Evolutionary conservation across 2,113 vertebrate species (phyloP).

Genomic region (Lophotis ruficrista): DNA sequence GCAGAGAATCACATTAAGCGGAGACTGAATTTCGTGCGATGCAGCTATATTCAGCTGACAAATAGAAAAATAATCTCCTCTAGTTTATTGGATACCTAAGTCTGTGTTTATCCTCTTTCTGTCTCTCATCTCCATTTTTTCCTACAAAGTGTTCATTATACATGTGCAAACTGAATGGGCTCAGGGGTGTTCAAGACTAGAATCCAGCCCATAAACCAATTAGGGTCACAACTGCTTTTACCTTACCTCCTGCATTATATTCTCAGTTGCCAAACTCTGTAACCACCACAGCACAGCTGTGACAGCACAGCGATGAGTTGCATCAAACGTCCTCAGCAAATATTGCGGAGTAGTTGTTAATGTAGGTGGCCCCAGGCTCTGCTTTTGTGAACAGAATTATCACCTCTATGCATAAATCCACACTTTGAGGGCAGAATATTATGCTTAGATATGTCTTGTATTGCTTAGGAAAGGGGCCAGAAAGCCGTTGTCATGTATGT

Average conservation of each 20-base stretch:
- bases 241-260: background rate
- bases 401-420: background rate
- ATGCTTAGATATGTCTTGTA: background rate
- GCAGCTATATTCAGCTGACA: background rate
- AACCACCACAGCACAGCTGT: background rate
- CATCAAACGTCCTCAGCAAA: background rate
- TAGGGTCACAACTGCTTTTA: background rate
- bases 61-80: background rate
- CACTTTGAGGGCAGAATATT: background rate
- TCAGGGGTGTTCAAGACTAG: background rate
- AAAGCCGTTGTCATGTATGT: rapidly evolving
- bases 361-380: background rate
- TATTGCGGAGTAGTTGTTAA: background rate
- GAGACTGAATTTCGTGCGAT: background rate
- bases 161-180: background rate
- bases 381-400: background rate
- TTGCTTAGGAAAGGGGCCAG: background rate
- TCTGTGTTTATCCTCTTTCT: background rate
- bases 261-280: background rate
- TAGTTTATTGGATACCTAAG: background rate
- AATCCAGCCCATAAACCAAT: background rate
- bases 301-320: background rate
- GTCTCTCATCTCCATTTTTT: background rate
- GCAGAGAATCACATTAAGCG: background rate
- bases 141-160: background rate